phyloP scores from a whole-genome alignment of 2,113 vertebrate genomes.

The Nothobranchius kuhntae region DNA sequence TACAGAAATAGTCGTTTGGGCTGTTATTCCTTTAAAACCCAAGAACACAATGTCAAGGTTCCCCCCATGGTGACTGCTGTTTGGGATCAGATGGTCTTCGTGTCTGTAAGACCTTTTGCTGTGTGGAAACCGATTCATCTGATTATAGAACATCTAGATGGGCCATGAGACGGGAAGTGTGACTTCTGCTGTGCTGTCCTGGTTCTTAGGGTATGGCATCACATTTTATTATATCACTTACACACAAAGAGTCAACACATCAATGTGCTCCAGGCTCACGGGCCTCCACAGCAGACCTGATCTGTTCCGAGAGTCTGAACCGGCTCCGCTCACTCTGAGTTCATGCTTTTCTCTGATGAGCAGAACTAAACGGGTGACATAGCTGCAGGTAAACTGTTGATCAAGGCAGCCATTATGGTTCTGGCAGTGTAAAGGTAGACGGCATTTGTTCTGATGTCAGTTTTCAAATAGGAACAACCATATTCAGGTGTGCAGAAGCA shows the following conservation, averaged over 20 bases:
- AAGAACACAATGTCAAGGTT: too few relatives aligned
- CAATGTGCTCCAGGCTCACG: conserved; percentile 17
- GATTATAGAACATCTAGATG: too few relatives aligned
- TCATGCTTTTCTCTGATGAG: not conserved
- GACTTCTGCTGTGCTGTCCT: too few relatives aligned
- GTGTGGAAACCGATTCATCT: too few relatives aligned
- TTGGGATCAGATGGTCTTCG: too few relatives aligned
- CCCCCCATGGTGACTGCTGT: too few relatives aligned
- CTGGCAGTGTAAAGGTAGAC: conserved; percentile 1
- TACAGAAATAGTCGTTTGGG: too few relatives aligned
- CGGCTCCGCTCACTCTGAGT: not conserved
- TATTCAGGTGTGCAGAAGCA: conserved; percentile 4
- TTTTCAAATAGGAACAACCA: not conserved
- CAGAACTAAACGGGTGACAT: not conserved
- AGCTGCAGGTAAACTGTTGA: conserved; percentile 4
- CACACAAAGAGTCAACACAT: conserved; percentile 22
- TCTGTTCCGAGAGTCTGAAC: conserved; percentile 17
- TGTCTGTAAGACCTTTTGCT: too few relatives aligned
- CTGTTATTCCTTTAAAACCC: too few relatives aligned
- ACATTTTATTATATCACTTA: conserved; percentile 22
- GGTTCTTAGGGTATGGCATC: not conserved
- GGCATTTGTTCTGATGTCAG: too few relatives aligned
- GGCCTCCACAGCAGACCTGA: conserved; percentile 43
- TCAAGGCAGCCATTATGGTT: not conserved
- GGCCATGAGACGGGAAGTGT: too few relatives aligned